These are phyloP conservation scores for Spea hammondii DNA, from an alignment of 2,797 vertebrate genomes.

Conservation along the genomic window DNA sequence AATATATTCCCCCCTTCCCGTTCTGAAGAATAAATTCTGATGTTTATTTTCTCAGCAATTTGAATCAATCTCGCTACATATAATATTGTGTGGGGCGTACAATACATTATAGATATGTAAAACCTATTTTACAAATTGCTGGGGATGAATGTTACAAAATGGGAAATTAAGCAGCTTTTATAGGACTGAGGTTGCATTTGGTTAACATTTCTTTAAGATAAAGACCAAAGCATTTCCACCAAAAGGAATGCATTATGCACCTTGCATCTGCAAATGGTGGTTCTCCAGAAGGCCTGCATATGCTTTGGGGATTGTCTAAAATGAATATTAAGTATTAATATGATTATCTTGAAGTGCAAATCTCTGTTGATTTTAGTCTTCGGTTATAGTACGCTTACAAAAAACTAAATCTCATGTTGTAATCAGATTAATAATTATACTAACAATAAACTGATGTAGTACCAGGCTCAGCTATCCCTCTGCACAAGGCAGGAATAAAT, in stretches of 20 bases:
- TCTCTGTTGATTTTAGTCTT: background rate
- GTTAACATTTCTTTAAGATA: slow-evolving; percentile 22
- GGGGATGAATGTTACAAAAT: slow-evolving; percentile 15
- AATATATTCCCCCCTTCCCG: no score
- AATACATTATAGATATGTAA: background rate
- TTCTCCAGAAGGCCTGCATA: background rate
- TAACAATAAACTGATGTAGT: background rate
- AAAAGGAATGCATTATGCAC: slow-evolving; percentile 24
- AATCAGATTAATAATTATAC: background rate
- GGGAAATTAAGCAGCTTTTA: slow-evolving; percentile 27
- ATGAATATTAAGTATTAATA: background rate
- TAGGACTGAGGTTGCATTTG: background rate
- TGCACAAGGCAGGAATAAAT: background rate
- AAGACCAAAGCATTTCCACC: background rate
- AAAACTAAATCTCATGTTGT: background rate
- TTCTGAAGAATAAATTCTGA: no score
- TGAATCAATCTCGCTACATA: no score
- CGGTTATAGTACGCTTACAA: background rate
- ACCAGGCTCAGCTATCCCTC: background rate
- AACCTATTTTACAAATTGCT: background rate
- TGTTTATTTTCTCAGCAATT: no score
- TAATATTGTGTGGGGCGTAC: background rate
- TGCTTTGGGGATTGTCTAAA: background rate
- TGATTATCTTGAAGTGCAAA: background rate
- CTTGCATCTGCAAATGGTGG: slow-evolving; percentile 3